Conservation (phyloP, 2,797 vertebrate genomes). For the Microctenopoma lineatum region DNA sequence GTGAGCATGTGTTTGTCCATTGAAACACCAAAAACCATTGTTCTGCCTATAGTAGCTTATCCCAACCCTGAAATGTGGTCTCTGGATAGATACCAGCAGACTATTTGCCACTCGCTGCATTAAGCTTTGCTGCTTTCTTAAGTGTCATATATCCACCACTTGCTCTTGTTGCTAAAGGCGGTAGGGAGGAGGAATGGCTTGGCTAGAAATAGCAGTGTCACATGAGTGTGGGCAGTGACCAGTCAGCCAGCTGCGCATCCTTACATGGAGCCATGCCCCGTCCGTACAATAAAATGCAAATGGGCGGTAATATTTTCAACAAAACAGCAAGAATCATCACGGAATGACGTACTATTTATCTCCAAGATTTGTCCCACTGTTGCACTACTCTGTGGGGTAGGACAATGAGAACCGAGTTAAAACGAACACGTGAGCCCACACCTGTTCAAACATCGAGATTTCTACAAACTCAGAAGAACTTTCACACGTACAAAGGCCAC, state of each 20-base stretch:
- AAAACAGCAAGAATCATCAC: conserved; percentile 17
- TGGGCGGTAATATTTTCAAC: conserved; percentile 36
- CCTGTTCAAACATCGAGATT: conserved; percentile 59
- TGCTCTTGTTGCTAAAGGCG: conserved; percentile 77
- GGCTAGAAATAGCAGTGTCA: conserved; percentile 86
- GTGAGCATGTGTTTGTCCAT: background rate
- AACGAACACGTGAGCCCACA: conserved; percentile 39
- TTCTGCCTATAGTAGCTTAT: conserved; percentile 5
- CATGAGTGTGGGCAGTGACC: conserved; percentile 77
- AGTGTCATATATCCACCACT: conserved; percentile 78
- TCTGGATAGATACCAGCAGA: conserved; percentile 28
- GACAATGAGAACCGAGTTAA: background rate
- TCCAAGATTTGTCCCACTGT: conserved; percentile 21
- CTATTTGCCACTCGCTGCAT: conserved; percentile 42
- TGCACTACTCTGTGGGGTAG: background rate
- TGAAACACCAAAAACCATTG: conserved; percentile 24
- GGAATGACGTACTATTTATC: conserved; percentile 24
- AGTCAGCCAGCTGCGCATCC: conserved; percentile 80
- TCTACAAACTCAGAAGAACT: conserved; percentile 10
- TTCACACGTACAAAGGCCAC: background rate
- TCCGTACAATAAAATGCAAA: conserved; percentile 51
- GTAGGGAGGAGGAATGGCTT: conserved; percentile 69
- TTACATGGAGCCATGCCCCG: conserved; percentile 71
- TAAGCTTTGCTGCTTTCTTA: conserved; percentile 45
- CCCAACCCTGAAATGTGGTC: conserved; percentile 29